Base-by-base conservation (phyloP, 1,140 invertebrate genomes). In the Chymomyza costata region DNA sequence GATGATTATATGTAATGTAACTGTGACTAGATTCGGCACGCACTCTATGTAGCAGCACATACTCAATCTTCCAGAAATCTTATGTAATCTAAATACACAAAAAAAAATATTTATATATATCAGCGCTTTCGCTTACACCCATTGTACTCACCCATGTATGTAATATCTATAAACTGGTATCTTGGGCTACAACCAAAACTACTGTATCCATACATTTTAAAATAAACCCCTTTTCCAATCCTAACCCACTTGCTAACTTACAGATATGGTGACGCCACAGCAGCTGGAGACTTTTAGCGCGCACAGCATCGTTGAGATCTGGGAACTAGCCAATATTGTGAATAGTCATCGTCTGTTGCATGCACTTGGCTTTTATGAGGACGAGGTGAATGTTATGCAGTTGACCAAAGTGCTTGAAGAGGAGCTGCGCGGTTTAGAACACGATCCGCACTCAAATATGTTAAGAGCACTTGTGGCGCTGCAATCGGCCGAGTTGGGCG, bases 381-480 rank as follows among this genome's bases (percentile, higher is more conserved):
- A 89, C 1, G 68, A 90, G 19, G 86, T 95, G 7, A 91, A 89
- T 46, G 81, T 94, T 1, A 73, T 84, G 0, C 92, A 95, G 41
- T 85, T 96, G 34, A 90, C 90, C n/a, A 88, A 87, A 48, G 89
- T 91, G 2, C 83, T 96, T 40, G 93, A 94, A 59, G 92, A 94
- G 45, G 93, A 94, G 82, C 66, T 63, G 80, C 87, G 50, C 0
- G 53, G 59, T 10, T 41, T 78, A 0, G 73, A 83, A 1, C 62
- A 61, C 8, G 80, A 82, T 44, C 37, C 62, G 13, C 65, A 85
- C n/a, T 46, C 61, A 1, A 69, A 78, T 49, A 39, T 83, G 38
- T 35, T 85, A 30, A 88, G 89, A 82, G 90, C 89, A 1, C 87
- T 88, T 34, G 68, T 91, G 34, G 86, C 87, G 6, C 71, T 90